A percentile compares a stretch with the other conserved stretches of the same genome.
Evolutionary conservation across 1,140 invertebrate species (phyloP).

Genomic region (Zaprionus davidi): DNA sequence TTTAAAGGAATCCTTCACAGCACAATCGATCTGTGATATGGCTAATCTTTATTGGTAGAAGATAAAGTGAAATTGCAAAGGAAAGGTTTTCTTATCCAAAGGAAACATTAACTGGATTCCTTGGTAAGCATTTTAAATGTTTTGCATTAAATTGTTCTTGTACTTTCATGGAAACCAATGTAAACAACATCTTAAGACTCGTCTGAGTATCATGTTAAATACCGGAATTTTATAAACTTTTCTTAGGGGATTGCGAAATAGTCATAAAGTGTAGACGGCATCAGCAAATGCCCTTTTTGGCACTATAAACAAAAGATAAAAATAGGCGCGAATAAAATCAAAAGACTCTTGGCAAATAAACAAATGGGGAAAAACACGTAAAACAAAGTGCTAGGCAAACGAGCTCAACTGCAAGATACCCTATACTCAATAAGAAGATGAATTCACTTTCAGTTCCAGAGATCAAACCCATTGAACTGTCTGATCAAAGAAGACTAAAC

Average conservation of each 20-base stretch:
- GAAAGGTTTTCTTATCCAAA: too few relatives aligned
- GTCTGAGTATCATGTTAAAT: not conserved
- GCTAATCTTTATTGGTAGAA: constrained; percentile 10
- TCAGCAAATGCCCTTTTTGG: constrained; percentile 1
- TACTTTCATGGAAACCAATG: not conserved
- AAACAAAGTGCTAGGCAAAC: not conserved
- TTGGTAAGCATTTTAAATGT: too few relatives aligned
- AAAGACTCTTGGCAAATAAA: constrained; percentile 48
- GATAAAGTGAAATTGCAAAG: not conserved
- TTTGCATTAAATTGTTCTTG: too few relatives aligned
- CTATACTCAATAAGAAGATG: not conserved
- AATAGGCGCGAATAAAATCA: constrained; percentile 22
- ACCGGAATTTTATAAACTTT: not conserved
- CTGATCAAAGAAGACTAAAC: not conserved
- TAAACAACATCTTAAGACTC: not conserved
- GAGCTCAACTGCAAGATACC: not conserved
- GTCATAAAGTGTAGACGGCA: constrained; percentile 1
- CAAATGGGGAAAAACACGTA: constrained; percentile 9
- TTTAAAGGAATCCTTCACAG: constrained; percentile 31
- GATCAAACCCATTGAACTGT: not conserved
- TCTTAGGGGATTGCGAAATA: not conserved
- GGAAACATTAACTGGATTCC: too few relatives aligned
- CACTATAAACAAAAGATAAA: constrained; percentile 11
- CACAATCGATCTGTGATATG: constrained; percentile 4
- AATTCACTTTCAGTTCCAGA: not conserved